phyloP scores from a whole-genome alignment of 2,888 invertebrate genomes.

The Xestia sexstrigata region DNA sequence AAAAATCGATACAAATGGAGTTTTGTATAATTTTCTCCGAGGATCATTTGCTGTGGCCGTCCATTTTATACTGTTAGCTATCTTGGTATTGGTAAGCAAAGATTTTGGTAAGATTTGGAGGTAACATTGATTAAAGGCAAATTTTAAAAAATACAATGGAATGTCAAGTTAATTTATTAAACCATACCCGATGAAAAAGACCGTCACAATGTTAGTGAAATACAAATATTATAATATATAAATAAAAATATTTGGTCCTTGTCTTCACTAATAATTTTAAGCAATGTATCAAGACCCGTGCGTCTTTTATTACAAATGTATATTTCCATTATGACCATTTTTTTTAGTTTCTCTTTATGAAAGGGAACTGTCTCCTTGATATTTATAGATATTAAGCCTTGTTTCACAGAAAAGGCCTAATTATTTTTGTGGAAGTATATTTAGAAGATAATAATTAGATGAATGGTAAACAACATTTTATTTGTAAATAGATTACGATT shows the following conservation, averaged over 20 bases:
- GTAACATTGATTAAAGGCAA: not conserved
- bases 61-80: not conserved
- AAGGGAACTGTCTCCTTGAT: constrained; percentile 40
- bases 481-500: constrained; percentile 33
- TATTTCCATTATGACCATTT: constrained; percentile 5
- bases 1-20: not conserved
- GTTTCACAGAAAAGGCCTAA: constrained; percentile 1
- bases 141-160: not conserved
- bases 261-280: not conserved
- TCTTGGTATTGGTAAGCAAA: not conserved
- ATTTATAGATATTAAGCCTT: constrained; percentile 57
- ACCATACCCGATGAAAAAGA: constrained; percentile 3
- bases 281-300: constrained; percentile 7
- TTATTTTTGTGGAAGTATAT: constrained; percentile 1
- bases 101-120: not conserved
- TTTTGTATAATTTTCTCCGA: not conserved
- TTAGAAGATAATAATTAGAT: constrained; percentile 2
- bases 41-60: not conserved
- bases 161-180: not conserved
- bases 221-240: not conserved
- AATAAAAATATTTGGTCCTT: not conserved
- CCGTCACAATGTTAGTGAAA: constrained; percentile 18
- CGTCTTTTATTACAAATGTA: constrained; percentile 26
- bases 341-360: constrained; percentile 48
- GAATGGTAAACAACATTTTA: constrained; percentile 4